A percentile compares a stretch with the other conserved stretches of the same genome.
Evolutionary conservation across 1,140 invertebrate genomes (phyloP).

Genomic region (Frieseomelitta varia): DNA sequence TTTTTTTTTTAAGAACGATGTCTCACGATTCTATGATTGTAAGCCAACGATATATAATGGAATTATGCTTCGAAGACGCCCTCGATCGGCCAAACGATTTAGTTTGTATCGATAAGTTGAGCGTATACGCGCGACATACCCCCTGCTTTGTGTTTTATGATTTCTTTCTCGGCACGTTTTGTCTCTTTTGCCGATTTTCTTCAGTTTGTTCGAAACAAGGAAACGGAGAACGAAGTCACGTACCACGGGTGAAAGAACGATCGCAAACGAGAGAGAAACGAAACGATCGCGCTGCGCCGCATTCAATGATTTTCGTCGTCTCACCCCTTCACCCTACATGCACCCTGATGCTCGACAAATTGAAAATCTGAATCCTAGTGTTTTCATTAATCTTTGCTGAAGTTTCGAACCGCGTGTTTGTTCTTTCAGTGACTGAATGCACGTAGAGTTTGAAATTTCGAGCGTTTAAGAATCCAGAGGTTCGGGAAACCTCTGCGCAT

Average conservation of each 20-base stretch:
- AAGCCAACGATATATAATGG: neutral
- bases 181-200: slow-evolving; percentile 55
- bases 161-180: slow-evolving; percentile 64
- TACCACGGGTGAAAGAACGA: neutral
- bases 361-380: neutral
- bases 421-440: neutral
- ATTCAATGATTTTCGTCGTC: slow-evolving; percentile 28
- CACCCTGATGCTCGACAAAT: neutral
- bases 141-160: slow-evolving; percentile 72
- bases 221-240: slow-evolving; percentile 34
- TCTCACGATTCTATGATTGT: neutral
- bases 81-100: slow-evolving; percentile 5
- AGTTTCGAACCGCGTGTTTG: neutral
- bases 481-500: neutral
- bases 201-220: slow-evolving; percentile 41
- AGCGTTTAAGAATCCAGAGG: neutral
- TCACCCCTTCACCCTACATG: neutral
- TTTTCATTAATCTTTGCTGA: neutral
- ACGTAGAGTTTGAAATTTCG: neutral
- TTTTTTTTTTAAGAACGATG: no score
- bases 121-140: slow-evolving; percentile 53
- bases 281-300: slow-evolving; percentile 5
- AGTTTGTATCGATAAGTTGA: slow-evolving; percentile 41
- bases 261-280: neutral
- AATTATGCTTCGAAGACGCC: neutral